These are phyloP conservation scores for Nyctibius grandis DNA, from an alignment of 2,797 vertebrate species.

Conservation along the genomic window DNA sequence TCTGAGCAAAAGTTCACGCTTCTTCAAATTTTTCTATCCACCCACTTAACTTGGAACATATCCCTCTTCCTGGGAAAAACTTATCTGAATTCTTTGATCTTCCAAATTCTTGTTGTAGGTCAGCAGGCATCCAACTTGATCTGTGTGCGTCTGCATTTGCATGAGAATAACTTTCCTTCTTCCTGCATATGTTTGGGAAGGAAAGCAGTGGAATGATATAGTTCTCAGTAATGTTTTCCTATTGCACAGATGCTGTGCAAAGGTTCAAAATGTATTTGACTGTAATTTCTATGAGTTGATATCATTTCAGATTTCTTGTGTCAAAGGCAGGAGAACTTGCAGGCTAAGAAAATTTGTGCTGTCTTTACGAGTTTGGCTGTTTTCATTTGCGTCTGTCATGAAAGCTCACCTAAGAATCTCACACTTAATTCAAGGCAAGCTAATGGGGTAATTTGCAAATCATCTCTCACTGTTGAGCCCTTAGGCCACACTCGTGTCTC, in stretches of 20 bases:
- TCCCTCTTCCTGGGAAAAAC: constrained; percentile 38
- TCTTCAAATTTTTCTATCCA: constrained; percentile 32
- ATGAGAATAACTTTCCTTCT: neutral
- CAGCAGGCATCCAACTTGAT: neutral
- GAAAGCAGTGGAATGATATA: neutral
- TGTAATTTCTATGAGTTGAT: neutral
- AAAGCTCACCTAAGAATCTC: neutral
- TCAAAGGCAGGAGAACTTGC: neutral
- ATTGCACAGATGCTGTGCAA: neutral
- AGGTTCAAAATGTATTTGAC: neutral
- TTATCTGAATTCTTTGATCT: constrained; percentile 23
- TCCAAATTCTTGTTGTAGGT: neutral
- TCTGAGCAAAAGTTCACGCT: neutral
- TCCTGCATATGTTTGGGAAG: neutral
- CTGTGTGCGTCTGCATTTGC: neutral
- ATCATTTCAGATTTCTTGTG: neutral
- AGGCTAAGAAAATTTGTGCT: neutral
- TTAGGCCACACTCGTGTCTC: neutral
- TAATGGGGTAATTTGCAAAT: neutral
- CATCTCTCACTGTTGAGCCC: neutral
- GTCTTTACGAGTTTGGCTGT: neutral
- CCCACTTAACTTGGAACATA: constrained; percentile 13
- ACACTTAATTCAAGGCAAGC: neutral
- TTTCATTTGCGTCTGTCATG: neutral
- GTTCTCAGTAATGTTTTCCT: neutral